These are phyloP conservation scores for Numenius arquata DNA, from an alignment of 2,113 vertebrate species.

Conservation along the genomic window DNA sequence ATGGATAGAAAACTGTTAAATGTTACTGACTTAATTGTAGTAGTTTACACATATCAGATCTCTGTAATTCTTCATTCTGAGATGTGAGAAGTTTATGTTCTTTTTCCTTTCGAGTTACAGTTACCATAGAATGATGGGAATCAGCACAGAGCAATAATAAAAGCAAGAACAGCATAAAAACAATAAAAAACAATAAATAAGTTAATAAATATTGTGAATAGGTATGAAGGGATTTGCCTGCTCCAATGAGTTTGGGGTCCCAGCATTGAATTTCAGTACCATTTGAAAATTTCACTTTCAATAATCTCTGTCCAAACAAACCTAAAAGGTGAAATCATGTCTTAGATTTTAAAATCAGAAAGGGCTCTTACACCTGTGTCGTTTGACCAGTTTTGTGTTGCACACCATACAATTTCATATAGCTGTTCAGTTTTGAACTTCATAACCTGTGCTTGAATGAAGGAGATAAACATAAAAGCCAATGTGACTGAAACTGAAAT, in stretches of 20 bases:
- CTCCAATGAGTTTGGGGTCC: neutral
- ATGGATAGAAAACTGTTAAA: neutral
- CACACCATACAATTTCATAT: neutral
- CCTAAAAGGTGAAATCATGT: neutral
- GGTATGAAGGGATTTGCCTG: neutral
- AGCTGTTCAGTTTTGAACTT: neutral
- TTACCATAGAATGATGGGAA: neutral
- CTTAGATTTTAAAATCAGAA: neutral
- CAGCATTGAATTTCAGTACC: neutral
- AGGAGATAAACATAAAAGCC: neutral
- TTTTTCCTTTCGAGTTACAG: neutral
- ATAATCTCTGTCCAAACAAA: neutral
- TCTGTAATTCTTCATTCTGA: neutral
- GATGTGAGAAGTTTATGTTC: neutral
- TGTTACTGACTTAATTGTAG: neutral
- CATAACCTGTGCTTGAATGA: neutral
- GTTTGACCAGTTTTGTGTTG: neutral
- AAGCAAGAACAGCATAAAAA: neutral
- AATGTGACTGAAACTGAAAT: neutral
- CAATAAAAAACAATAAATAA: neutral
- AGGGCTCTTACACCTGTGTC: neutral
- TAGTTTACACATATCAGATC: neutral
- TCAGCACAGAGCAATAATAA: neutral
- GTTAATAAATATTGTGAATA: neutral
- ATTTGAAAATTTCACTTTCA: neutral